Percentiles rank a stretch among this genome's conserved stretches.
Evolutionary conservation across 35 echinoderm and acorn worm species (phyloP).

Genomic region (Ptychodera flava): DNA sequence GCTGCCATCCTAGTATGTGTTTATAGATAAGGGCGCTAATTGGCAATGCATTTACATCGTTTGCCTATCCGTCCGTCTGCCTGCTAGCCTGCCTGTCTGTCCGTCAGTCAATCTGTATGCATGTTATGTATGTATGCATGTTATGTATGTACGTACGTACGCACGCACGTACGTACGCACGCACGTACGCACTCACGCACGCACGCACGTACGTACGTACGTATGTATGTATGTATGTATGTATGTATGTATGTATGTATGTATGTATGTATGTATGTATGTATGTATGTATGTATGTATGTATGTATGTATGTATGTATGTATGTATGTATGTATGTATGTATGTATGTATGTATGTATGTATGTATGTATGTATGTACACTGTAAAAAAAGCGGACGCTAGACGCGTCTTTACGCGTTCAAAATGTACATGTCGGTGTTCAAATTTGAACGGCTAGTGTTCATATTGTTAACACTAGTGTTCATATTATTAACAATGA

Average conservation of each 20-base stretch:
- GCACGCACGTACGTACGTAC: not conserved
- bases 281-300: conserved; percentile 2
- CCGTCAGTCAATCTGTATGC: not conserved
- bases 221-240: conserved; percentile 2
- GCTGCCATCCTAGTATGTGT: too few species aligned
- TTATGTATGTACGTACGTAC: not conserved
- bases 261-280: conserved; percentile 2
- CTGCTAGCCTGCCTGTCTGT: not conserved
- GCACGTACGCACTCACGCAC: not conserved
- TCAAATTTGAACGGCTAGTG: too few species aligned
- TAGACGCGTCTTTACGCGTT: too few species aligned
- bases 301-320: conserved; percentile 2
- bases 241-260: not conserved
- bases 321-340: conserved; percentile 2
- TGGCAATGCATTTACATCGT: too few species aligned
- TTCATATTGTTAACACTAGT: too few species aligned
- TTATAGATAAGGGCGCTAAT: too few species aligned
- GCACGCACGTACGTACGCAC: not conserved
- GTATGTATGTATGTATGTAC: conserved; percentile 1
- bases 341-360: not conserved
- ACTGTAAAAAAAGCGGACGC: too few species aligned
- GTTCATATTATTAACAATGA: too few species aligned
- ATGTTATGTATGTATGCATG: not conserved
- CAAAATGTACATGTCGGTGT: too few species aligned
- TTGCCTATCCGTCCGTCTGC: not conserved